Base-by-base conservation (phyloP, 2,888 invertebrate genomes). In the Ecdyonurus torrentis region DNA sequence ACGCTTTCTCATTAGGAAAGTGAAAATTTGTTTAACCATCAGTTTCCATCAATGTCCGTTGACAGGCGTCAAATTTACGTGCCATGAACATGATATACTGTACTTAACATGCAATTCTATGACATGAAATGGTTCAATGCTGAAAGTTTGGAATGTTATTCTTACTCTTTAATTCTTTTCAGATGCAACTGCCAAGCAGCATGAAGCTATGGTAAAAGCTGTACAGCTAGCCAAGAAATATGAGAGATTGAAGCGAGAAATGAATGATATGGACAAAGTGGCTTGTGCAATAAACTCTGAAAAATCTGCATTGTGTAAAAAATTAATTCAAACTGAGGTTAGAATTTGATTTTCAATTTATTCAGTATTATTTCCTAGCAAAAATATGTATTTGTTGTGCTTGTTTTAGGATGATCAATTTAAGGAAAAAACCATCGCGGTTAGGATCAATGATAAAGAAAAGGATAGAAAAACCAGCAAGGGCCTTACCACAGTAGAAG, bases 171-270 rank as follows among this genome's bases (percentile, higher is more conserved):
- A 62, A 23, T 58, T 10, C 58, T 64, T 71, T 71, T 62, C 67
- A 74, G 83, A 79, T 67, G 77, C 83, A 22, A 71, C 86, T 64
- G 77, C 79, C 62, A 85, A 85, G 69, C 86, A 87, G 70, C 90
- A 90, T 73, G 89, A 89, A 72, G 90, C 89, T 2, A 89, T 89
- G 88, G 77, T 85, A 58, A 77, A 85, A 67, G 89, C 89, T 2
- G 74, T 89, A 58, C 78, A 78, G 69, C 77, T 89, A 62, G 87
- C 87, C n/a, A 86, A 87, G 67, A 80, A 83, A 68, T 89, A 89
- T 70, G 83, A 83, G 70, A 76, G 76, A 64, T 72, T 90, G 61
- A 84, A 88, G 73, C 82, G 83, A 64, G 86, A 89, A 72, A 71
- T 89, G 66, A 79, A 81, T 66, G 86, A 87, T 71, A 81, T 89